These are phyloP conservation scores for Tetramorium alpestre DNA, from an alignment of 1,140 invertebrate genomes.

Conservation along the genomic window DNA sequence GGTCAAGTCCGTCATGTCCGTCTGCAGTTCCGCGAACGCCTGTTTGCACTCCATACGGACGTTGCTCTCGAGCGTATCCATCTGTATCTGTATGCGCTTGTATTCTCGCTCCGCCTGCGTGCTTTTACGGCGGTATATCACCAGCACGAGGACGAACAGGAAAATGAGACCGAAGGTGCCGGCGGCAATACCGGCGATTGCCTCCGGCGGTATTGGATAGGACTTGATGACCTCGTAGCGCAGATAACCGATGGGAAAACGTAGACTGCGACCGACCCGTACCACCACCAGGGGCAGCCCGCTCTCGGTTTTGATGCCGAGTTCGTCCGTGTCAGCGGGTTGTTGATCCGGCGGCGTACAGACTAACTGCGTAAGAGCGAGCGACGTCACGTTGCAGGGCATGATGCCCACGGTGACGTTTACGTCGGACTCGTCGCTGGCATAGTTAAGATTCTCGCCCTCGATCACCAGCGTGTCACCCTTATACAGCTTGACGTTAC, in stretches of 20 bases:
- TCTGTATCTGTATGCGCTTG: slow-evolving; percentile 99
- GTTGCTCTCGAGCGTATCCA: slow-evolving; percentile 99
- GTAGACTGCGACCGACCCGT: slow-evolving; percentile 93
- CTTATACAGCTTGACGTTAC: slow-evolving; percentile 95
- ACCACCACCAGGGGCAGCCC: slow-evolving; percentile 96
- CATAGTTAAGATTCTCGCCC: slow-evolving; percentile 96
- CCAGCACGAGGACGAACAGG: slow-evolving; percentile 93
- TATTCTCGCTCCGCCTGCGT: slow-evolving; percentile 98
- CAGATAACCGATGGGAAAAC: slow-evolving; percentile 95
- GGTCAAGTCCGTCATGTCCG: slow-evolving; percentile 99
- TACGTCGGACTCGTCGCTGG: slow-evolving; percentile 97
- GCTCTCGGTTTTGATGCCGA: slow-evolving; percentile 90
- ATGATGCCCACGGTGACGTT: slow-evolving; percentile 96
- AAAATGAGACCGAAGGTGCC: slow-evolving; percentile 94
- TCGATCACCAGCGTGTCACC: slow-evolving; percentile 98
- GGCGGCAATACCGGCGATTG: slow-evolving; percentile 93
- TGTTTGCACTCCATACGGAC: slow-evolving; percentile 99
- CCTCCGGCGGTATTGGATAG: slow-evolving; percentile 94
- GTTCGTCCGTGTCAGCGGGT: slow-evolving; percentile 95
- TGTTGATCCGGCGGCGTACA: slow-evolving; percentile 95
- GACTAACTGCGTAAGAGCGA: slow-evolving; percentile 94
- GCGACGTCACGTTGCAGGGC: slow-evolving; percentile 96
- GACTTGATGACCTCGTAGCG: slow-evolving; percentile 95
- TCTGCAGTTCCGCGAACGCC: slow-evolving; percentile 99
- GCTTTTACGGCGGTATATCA: slow-evolving; percentile 96